Percentiles rank a stretch among this genome's conserved stretches.
Conservation (phyloP, 2,888 invertebrate species). For the Cephus sareptanus region DNA sequence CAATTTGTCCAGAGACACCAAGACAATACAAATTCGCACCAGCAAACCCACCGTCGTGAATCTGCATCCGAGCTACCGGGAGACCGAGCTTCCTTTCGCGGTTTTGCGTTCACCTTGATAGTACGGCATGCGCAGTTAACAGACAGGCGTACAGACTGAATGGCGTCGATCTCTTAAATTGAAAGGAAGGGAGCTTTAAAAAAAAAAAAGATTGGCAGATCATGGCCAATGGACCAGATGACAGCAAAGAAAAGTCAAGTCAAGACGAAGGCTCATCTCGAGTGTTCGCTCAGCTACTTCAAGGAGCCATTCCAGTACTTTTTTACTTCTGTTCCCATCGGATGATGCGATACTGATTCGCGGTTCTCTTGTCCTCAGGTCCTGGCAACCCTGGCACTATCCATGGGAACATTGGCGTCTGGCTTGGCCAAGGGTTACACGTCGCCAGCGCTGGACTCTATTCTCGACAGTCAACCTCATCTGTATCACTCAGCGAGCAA, state of each 20-base stretch:
- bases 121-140: neutral
- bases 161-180: neutral
- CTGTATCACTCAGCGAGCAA: constrained; percentile 57
- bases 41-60: neutral
- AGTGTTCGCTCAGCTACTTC: neutral
- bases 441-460: constrained; percentile 83
- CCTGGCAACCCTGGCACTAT: constrained; percentile 81
- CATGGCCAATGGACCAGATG: neutral
- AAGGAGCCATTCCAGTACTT: neutral
- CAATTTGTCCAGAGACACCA: constrained; percentile 47
- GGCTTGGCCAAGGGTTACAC: constrained; percentile 86
- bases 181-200: neutral
- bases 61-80: neutral
- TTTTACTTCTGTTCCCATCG: neutral
- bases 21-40: constrained; percentile 30
- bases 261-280: neutral
- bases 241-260: neutral
- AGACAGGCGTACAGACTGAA: neutral
- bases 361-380: constrained; percentile 68
- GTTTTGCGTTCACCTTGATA: neutral
- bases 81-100: neutral
- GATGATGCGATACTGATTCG: neutral
- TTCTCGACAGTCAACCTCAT: constrained; percentile 73
- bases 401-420: constrained; percentile 82
- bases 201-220: neutral